Base-by-base conservation (phyloP, 1,140 invertebrate genomes). In the Batillaria attramentaria region DNA sequence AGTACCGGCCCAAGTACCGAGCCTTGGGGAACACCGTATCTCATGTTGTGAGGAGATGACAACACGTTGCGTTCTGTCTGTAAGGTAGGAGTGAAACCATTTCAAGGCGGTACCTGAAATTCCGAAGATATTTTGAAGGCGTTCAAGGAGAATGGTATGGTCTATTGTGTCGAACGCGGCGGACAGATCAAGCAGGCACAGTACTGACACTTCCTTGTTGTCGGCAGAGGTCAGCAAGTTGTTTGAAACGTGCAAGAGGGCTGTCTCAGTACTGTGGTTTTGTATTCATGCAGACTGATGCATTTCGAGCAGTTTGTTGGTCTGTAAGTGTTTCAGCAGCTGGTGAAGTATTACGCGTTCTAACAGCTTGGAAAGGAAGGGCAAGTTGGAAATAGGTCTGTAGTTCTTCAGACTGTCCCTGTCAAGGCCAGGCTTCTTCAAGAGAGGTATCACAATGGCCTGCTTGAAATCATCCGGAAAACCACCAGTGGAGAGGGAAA, bases 371-470 rank as follows among this genome's bases (percentile, higher is more conserved):
- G 73, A 60, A 8, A 75, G 42, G 33, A 65, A 75, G 41, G 43
- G 31, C 18, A 75, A 46, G 35, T 75, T 75, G 6, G 73, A 75
- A 57, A 75, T 46, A 3, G 73, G 73, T 50, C 73, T 50, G 50
- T 65, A 75, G 33, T 75, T 75, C 33, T 75, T 75, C n/a, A 75
- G 46, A 10, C 10, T 6, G 42, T 75, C 46, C 24, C n/a, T 35
- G 54, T 75, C 54, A 65, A 75, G 46, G n/a, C 73, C 73, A 75
- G 73, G n/a, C 20, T 75, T 75, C 46, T 75, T 75, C 20, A 75
- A 43, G 6, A 33, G 37, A 31, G 73, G 46, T 62, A 24, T 24
- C 6, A 75, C 54, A 20, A 57, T 10, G 50, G 73, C 73, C 20
- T 57, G n/a, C 33, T 75, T 60, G 20, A 75, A 74, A 43, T 28